Evolutionary conservation across 2,888 invertebrate genomes (phyloP).

Genomic region (Lacanobia oleracea): DNA sequence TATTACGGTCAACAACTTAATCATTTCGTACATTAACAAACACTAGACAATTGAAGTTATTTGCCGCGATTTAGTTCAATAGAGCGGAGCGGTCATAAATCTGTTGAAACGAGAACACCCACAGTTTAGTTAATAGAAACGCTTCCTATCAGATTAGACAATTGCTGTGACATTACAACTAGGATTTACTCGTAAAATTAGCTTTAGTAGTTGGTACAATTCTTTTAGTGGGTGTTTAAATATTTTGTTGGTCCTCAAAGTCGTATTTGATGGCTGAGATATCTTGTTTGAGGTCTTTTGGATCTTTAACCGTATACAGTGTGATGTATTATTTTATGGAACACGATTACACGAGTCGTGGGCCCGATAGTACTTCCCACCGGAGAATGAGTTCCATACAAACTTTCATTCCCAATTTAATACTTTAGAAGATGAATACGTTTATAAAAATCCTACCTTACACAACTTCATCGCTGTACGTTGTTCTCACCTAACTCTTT

Average conservation of each 20-base stretch:
- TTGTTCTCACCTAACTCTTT: too few species aligned
- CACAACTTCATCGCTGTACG: too few species aligned
- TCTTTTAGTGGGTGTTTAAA: not conserved
- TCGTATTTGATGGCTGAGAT: not conserved
- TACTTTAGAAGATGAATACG: too few species aligned
- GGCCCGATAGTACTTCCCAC: too few species aligned
- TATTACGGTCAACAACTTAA: conserved; percentile 35
- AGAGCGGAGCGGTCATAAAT: conserved; percentile 31
- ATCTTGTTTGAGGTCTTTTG: not conserved
- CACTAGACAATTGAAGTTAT: conserved; percentile 48
- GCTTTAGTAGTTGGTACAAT: not conserved
- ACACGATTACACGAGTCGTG: too few species aligned
- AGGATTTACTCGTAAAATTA: conserved; percentile 33
- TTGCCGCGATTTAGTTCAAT: conserved; percentile 53
- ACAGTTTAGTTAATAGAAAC: conserved; percentile 37
- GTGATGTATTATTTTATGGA: too few species aligned
- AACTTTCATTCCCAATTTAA: too few species aligned
- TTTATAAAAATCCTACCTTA: too few species aligned
- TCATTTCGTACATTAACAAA: conserved; percentile 29
- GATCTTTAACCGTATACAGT: too few species aligned
- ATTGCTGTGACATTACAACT: conserved; percentile 48
- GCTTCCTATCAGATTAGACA: conserved; percentile 49
- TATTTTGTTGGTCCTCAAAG: conserved; percentile 9
- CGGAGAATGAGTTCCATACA: too few species aligned
- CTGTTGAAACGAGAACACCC: conserved; percentile 42